phyloP scores from a whole-genome alignment of 2,113 vertebrate species.

The Amazona vittata region DNA sequence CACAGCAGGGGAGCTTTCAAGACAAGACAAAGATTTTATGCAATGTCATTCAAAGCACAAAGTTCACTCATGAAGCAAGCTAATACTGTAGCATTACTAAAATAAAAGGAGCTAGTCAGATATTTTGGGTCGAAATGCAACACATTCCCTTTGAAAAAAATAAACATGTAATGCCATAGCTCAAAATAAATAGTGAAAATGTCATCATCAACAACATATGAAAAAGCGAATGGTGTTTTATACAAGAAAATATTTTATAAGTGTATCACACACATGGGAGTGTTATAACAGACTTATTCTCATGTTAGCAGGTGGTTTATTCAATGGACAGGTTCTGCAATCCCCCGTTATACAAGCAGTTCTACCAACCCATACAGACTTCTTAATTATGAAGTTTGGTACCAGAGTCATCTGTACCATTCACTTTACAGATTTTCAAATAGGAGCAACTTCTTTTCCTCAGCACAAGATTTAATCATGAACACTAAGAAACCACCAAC shows the following conservation, averaged over 20 bases:
- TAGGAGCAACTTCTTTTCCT: background rate
- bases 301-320: background rate
- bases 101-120: slow-evolving; percentile 51
- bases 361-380: background rate
- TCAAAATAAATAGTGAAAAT: slow-evolving; percentile 75
- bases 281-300: background rate
- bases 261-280: background rate
- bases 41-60: slow-evolving; percentile 49
- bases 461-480: background rate
- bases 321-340: background rate
- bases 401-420: background rate
- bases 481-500: background rate
- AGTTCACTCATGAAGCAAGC: slow-evolving; percentile 55
- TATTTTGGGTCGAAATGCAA: slow-evolving; percentile 54
- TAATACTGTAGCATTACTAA: slow-evolving; percentile 60
- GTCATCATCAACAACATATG: background rate
- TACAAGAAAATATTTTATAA: background rate
- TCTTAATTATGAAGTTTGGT: background rate
- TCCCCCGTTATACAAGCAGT: background rate
- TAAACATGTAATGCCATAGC: slow-evolving; percentile 40
- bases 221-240: slow-evolving; percentile 9
- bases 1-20: slow-evolving; percentile 47
- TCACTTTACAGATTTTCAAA: background rate
- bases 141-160: slow-evolving; percentile 59
- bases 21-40: slow-evolving; percentile 34